Evolutionary conservation across 2,888 invertebrate genomes (phyloP), one percentile per base, ranked within the genome.

Genomic region (Ecdyonurus torrentis): DNA sequence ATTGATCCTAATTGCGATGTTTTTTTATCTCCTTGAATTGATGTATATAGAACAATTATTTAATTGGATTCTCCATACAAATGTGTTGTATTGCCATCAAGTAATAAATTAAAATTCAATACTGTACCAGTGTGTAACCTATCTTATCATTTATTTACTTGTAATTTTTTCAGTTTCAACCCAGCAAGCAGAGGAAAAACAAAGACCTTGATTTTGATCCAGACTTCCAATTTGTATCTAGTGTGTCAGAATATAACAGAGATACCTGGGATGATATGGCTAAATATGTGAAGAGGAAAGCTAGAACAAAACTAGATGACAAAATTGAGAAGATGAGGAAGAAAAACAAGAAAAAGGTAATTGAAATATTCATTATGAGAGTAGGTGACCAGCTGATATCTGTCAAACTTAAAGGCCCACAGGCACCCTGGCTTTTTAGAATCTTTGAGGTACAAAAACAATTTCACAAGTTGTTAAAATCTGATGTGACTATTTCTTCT

Each of bases 191-290:
- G 68, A 87, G 87, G 68, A 81, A 81, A 52, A 83, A 83, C 65
- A 81, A 82, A 67, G 82, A 83, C 66, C 83, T 83, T 1, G 89
- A 90, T 68, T 90, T 93, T 69, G 85, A 89, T 70, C 82, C 82
- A n/a, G 83, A 82, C 25, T 94, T 94, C 71, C 79, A 87, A 68
- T 94, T 94, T 78, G 83, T 88, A 50, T 83, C 83, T 15, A 85
- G 85, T 19, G 82, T 82, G 0, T 83, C 85, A 65, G 91, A 92
- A 68, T 91, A 91, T 71, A 89, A 90, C 72, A 74, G 84, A 76
- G 88, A 90, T 70, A 83, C 87, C 2, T 88, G 89, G 89, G 84
- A 87, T 72, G 85, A 89, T 74, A 72, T 90, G 23, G 83, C 83
- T 70, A 89, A 88, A 70, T 89, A 89, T 74, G 81, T 90, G 0